Evolutionary conservation across 2,888 invertebrate species (phyloP).

Genomic region (Amitus sp.): DNA sequence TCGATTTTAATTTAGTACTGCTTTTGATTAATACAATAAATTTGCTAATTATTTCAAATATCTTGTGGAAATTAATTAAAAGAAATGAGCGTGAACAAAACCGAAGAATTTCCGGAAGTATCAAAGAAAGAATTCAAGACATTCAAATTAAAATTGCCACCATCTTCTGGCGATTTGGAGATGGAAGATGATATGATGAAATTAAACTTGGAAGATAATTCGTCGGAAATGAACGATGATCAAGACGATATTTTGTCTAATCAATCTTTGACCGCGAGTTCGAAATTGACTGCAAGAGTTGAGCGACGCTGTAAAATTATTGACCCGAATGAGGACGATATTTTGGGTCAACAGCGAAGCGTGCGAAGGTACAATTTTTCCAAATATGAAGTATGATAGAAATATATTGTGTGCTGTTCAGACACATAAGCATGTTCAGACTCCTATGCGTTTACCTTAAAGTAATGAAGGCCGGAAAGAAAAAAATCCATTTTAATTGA

Average conservation of each 20-base stretch:
- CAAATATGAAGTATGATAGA: too few species aligned
- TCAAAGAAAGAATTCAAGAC: not conserved
- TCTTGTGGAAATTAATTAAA: not conserved
- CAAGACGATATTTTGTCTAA: not conserved
- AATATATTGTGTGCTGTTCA: not conserved
- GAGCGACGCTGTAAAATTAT: not conserved
- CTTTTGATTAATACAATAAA: not conserved
- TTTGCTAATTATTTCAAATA: not conserved
- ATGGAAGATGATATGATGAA: not conserved
- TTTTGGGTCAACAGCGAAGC: not conserved
- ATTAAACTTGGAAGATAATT: not conserved
- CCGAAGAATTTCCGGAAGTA: not conserved
- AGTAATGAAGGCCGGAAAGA: too few species aligned
- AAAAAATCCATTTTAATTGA: not conserved
- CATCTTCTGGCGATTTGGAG: not conserved
- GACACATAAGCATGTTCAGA: too few species aligned
- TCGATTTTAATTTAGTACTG: too few species aligned
- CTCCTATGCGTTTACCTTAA: too few species aligned
- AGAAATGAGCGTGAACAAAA: not conserved
- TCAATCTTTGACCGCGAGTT: not conserved
- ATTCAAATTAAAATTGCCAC: not conserved
- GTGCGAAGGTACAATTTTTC: not conserved
- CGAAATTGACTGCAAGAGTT: not conserved
- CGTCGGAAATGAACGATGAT: not conserved
- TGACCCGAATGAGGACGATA: not conserved